These are phyloP conservation scores for Amphiprion percula DNA, from an alignment of 2,113 vertebrate species.

Conservation along the genomic window DNA sequence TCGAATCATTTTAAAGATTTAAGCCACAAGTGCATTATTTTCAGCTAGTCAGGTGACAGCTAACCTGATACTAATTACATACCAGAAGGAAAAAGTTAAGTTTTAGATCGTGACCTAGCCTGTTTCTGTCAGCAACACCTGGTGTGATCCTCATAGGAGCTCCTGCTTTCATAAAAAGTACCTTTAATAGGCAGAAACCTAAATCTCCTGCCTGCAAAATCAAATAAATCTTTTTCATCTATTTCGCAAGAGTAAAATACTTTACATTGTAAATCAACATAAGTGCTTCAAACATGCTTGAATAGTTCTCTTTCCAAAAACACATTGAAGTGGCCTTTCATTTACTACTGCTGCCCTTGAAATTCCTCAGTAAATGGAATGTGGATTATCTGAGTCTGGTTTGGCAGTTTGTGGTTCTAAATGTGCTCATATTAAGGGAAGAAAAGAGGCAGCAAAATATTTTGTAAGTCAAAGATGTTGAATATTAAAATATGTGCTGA, in stretches of 20 bases:
- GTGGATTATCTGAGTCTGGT: slow-evolving; percentile 18
- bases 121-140: slow-evolving; percentile 29
- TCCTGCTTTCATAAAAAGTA: slow-evolving; percentile 4
- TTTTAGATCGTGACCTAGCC: not conserved
- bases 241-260: slow-evolving; percentile 14
- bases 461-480: too few species aligned
- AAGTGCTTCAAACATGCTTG: not conserved
- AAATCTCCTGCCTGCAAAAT: not conserved
- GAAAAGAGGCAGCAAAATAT: too few species aligned
- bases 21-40: not conserved
- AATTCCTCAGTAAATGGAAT: not conserved
- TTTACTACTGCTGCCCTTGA: too few species aligned
- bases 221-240: slow-evolving; percentile 5
- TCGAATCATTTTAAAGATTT: not conserved
- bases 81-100: not conserved
- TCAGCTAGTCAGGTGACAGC: not conserved
- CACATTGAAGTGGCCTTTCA: too few species aligned
- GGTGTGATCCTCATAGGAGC: slow-evolving; percentile 19
- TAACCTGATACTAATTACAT: not conserved
- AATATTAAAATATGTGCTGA: too few species aligned
- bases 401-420: not conserved
- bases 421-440: too few species aligned
- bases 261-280: not conserved
- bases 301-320: not conserved
- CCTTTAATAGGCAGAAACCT: slow-evolving; percentile 22